Conservation (phyloP, 2,113 vertebrate genomes). For the Speoplatyrhinus poulsoni region DNA sequence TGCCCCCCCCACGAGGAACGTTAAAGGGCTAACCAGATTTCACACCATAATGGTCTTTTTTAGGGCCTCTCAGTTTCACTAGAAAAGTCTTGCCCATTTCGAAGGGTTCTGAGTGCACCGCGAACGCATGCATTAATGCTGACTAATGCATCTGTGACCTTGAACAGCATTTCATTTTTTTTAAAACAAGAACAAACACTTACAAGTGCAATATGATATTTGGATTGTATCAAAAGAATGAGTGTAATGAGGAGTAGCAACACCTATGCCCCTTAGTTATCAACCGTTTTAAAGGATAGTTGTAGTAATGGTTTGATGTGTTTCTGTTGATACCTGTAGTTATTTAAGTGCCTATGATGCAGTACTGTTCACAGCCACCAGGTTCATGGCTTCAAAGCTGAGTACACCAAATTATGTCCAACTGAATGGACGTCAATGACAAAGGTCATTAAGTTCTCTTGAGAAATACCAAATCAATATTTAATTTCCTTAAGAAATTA, state of each 20-base stretch:
- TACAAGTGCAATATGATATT: too few species aligned
- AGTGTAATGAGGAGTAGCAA: not conserved
- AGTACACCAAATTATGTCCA: too few species aligned
- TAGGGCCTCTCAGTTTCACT: slow-evolving; percentile 59
- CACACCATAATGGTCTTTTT: slow-evolving; percentile 58
- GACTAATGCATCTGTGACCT: slow-evolving; percentile 1
- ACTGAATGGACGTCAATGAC: too few species aligned
- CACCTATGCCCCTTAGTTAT: too few species aligned
- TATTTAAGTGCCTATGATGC: too few species aligned
- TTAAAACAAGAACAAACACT: not conserved
- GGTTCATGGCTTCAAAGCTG: too few species aligned
- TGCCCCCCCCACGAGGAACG: slow-evolving; percentile 47
- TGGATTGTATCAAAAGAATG: too few species aligned
- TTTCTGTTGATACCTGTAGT: too few species aligned
- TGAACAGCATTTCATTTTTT: not conserved
- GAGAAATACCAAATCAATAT: too few species aligned
- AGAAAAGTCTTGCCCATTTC: slow-evolving; percentile 24
- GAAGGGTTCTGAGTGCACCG: slow-evolving; percentile 13
- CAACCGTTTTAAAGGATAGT: not conserved
- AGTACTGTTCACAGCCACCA: too few species aligned
- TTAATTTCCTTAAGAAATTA: too few species aligned
- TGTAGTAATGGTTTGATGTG: not conserved
- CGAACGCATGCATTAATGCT: slow-evolving; percentile 11
- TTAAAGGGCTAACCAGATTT: slow-evolving; percentile 67
- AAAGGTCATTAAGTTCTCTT: too few species aligned